Conservation (phyloP, 2,113 vertebrate genomes). For the Rhagologus leucostigma region DNA sequence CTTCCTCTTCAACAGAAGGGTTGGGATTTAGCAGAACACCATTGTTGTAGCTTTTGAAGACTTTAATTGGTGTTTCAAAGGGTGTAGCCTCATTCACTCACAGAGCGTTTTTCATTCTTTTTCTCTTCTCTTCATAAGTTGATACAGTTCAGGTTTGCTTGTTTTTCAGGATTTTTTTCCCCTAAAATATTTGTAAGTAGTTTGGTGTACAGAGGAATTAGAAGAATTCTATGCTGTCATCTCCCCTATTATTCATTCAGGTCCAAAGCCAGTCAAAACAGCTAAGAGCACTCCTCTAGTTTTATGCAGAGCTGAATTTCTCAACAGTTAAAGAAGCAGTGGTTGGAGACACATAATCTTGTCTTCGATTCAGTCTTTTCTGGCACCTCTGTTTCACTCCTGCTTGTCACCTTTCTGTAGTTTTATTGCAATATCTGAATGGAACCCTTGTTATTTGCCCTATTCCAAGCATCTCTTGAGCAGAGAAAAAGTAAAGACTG, state of each 20-base stretch:
- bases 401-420: not conserved
- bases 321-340: not conserved
- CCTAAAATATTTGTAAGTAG: not conserved
- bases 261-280: not conserved
- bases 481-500: not conserved
- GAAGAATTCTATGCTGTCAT: not conserved
- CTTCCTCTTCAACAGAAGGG: not conserved
- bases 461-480: not conserved
- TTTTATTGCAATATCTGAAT: not conserved
- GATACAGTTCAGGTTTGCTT: not conserved
- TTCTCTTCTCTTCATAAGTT: not conserved
- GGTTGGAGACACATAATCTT: not conserved
- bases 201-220: not conserved
- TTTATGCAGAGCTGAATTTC: not conserved
- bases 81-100: not conserved
- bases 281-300: not conserved
- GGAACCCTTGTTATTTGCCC: not conserved
- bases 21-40: not conserved
- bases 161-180: not conserved
- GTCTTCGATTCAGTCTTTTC: not conserved
- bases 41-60: constrained; percentile 11
- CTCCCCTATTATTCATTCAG: not conserved
- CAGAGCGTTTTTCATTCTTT: not conserved
- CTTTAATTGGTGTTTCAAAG: constrained; percentile 20
- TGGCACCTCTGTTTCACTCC: not conserved